Conservation (phyloP, 92 coral and sea anemone genomes). For the Umimayanthus kanabou region DNA sequence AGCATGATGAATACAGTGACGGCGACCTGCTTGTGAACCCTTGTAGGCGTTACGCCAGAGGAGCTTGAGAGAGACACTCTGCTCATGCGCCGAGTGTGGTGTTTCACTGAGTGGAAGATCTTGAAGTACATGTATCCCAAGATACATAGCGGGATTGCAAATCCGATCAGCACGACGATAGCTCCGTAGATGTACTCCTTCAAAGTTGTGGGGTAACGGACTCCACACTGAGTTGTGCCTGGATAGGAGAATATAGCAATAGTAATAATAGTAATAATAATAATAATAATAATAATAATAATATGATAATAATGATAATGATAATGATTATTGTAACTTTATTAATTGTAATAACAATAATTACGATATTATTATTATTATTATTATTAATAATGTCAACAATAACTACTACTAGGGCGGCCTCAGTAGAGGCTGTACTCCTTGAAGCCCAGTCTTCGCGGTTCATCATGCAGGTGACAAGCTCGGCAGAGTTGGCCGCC, state of each 20-base stretch:
- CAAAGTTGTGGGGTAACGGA: slow-evolving; percentile 60
- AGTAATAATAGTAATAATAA: no score
- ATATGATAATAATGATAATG: no score
- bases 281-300: no score
- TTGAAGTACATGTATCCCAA: slow-evolving; percentile 77
- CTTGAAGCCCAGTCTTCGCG: no score
- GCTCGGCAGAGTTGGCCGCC: no score
- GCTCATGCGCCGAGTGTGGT: slow-evolving; percentile 74
- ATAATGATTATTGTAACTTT: no score
- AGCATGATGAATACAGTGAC: slow-evolving; percentile 75
- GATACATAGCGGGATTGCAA: slow-evolving; percentile 64
- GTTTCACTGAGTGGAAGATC: slow-evolving; percentile 74
- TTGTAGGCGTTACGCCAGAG: slow-evolving; percentile 47
- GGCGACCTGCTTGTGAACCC: slow-evolving; percentile 75
- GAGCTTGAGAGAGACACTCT: slow-evolving; percentile 67
- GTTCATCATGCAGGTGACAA: no score
- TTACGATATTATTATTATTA: no score
- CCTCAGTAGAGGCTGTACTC: no score
- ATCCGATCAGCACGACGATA: slow-evolving; percentile 58
- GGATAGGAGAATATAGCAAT: background rate
- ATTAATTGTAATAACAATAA: no score
- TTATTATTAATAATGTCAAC: no score
- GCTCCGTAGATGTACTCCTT: slow-evolving; percentile 61
- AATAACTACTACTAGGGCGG: no score
- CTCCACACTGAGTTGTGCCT: slow-evolving; percentile 86